Evolutionary conservation across 2,888 invertebrate genomes (phyloP).

Genomic region (Athetis lepigone): DNA sequence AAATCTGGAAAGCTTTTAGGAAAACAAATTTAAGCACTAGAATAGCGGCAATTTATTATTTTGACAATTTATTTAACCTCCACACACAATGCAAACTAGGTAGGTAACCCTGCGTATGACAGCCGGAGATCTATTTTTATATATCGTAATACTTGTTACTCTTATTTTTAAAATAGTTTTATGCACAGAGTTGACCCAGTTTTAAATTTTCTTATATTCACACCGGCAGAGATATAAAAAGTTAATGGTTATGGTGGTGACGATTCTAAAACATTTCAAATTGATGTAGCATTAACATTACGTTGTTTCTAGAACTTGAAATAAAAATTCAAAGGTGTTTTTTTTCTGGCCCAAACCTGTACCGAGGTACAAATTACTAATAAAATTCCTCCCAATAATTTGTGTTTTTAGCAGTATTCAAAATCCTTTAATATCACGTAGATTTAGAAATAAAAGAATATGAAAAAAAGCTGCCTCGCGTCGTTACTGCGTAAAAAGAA

Average conservation of each 20-base stretch:
- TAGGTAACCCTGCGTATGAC: too few species aligned
- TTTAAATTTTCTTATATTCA: constrained; percentile 19
- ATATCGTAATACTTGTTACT: constrained; percentile 13
- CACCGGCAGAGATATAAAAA: constrained; percentile 22
- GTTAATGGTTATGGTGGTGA: constrained; percentile 30
- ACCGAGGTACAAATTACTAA: too few species aligned
- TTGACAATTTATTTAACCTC: too few species aligned
- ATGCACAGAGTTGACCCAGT: constrained; percentile 41
- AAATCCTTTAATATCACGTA: too few species aligned
- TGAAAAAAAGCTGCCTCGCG: too few species aligned
- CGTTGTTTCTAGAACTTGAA: too few species aligned
- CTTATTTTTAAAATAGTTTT: constrained; percentile 38
- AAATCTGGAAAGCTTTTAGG: constrained; percentile 11
- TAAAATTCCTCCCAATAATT: too few species aligned
- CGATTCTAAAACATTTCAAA: constrained; percentile 14
- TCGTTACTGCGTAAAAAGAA: too few species aligned
- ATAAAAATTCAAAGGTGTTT: too few species aligned
- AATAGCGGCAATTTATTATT: constrained; percentile 20
- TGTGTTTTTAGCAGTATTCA: too few species aligned
- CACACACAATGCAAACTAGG: constrained; percentile 13
- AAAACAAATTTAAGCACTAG: constrained; percentile 3
- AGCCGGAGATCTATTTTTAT: constrained; percentile 18
- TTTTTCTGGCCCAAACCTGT: too few species aligned
- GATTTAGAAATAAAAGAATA: too few species aligned
- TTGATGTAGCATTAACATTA: constrained; percentile 10